Conservation (phyloP, 2,113 vertebrate genomes). For the Bubo scandiacus region DNA sequence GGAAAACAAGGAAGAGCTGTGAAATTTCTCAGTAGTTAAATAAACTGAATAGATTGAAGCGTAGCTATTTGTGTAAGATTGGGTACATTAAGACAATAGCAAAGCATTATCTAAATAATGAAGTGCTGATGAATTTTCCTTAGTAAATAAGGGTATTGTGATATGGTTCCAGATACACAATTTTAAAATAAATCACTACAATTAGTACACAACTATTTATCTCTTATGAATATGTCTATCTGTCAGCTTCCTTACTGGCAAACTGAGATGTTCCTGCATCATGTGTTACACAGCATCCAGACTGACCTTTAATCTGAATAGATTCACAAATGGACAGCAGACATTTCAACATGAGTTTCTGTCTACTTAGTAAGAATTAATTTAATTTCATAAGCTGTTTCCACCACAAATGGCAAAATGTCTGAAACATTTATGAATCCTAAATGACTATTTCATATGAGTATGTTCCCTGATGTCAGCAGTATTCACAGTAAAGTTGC, state of each 20-base stretch:
- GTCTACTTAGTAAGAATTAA: not conserved
- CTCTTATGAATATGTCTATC: not conserved
- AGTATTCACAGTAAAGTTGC: not conserved
- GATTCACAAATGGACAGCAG: not conserved
- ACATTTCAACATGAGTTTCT: not conserved
- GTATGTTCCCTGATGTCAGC: not conserved
- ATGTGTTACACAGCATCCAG: not conserved
- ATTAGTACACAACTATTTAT: not conserved
- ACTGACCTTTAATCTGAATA: not conserved
- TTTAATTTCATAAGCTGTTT: not conserved
- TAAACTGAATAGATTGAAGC: not conserved
- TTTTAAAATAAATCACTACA: not conserved
- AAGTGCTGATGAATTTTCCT: not conserved
- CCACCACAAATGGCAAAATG: not conserved
- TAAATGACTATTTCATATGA: not conserved
- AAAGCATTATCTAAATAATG: not conserved
- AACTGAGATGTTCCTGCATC: not conserved
- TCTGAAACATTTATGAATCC: not conserved
- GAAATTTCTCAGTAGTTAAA: not conserved
- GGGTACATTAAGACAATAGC: not conserved
- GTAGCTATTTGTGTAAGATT: not conserved
- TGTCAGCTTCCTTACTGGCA: not conserved
- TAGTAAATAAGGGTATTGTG: not conserved
- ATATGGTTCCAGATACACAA: not conserved
- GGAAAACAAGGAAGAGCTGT: not conserved